Evolutionary conservation across 1,140 invertebrate species (phyloP).

Genomic region (Mylabris phalerata): DNA sequence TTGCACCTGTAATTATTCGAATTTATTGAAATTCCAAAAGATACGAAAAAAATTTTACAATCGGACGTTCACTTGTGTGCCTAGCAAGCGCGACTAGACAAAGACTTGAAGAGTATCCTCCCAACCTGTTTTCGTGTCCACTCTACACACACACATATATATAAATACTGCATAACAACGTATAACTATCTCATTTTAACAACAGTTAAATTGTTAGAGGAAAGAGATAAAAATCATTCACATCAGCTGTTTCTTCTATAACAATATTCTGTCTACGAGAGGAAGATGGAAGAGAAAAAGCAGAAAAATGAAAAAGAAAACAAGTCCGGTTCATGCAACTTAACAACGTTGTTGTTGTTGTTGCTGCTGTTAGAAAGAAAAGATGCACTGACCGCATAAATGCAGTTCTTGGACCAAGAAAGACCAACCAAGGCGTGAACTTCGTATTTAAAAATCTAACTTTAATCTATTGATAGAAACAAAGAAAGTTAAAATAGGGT

Average conservation of each 20-base stretch:
- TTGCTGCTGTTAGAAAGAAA: background rate
- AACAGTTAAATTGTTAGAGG: too few species aligned
- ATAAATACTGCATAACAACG: too few species aligned
- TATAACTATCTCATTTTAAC: too few species aligned
- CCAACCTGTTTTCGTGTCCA: slow-evolving; percentile 8
- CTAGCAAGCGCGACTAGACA: slow-evolving; percentile 3
- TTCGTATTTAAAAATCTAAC: too few species aligned
- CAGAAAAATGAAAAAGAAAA: slow-evolving; percentile 24
- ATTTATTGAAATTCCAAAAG: too few species aligned
- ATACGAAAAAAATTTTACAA: too few species aligned
- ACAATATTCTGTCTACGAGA: background rate
- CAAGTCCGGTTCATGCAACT: slow-evolving; percentile 30
- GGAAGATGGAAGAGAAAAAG: background rate
- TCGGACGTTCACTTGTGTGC: too few species aligned
- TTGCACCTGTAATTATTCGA: too few species aligned
- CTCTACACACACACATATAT: too few species aligned
- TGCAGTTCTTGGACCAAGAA: slow-evolving; percentile 10
- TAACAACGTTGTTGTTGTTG: slow-evolving; percentile 8
- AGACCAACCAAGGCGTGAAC: too few species aligned
- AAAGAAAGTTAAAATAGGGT: too few species aligned
- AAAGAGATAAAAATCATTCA: background rate
- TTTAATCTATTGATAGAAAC: too few species aligned
- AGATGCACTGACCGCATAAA: slow-evolving; percentile 31
- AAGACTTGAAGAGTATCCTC: slow-evolving; percentile 6
- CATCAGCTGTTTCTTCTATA: slow-evolving; percentile 12